These are phyloP conservation scores for Aphelinus certus DNA, from an alignment of 1,140 invertebrate genomes.

Conservation along the genomic window DNA sequence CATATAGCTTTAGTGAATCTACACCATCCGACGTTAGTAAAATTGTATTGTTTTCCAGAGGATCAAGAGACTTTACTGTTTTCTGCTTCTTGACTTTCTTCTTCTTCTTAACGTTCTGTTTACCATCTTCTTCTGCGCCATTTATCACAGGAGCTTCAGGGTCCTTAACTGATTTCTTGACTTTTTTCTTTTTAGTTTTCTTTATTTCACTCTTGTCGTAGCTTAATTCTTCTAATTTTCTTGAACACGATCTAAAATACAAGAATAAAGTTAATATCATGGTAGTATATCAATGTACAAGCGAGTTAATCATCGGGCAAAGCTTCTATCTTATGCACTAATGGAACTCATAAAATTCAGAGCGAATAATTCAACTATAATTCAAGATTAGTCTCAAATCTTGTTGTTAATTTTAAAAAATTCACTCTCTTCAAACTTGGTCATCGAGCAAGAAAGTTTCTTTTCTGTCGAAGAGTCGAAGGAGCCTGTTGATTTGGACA, in stretches of 20 bases:
- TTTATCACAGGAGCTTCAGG: constrained; percentile 43
- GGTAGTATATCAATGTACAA: not conserved
- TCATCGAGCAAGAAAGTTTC: too few species aligned
- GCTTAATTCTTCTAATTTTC: constrained; percentile 68
- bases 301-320: too few species aligned
- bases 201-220: constrained; percentile 61
- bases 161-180: constrained; percentile 55
- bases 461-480: too few species aligned
- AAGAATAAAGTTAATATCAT: constrained; percentile 12
- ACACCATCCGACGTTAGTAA: constrained; percentile 33
- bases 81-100: constrained; percentile 58
- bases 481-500: too few species aligned
- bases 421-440: too few species aligned
- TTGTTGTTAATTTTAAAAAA: too few species aligned
- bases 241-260: constrained; percentile 65
- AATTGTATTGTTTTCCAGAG: constrained; percentile 32
- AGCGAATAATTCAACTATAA: too few species aligned
- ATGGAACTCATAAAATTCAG: too few species aligned
- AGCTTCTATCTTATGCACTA: too few species aligned
- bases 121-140: constrained; percentile 49
- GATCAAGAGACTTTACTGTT: constrained; percentile 45
- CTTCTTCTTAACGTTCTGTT: constrained; percentile 65
- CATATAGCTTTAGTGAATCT: constrained; percentile 63
- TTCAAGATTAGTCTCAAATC: too few species aligned
- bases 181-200: constrained; percentile 63